Evolutionary conservation across 2,797 vertebrate species (phyloP).

Genomic region (Pseudochirops cupreus): DNA sequence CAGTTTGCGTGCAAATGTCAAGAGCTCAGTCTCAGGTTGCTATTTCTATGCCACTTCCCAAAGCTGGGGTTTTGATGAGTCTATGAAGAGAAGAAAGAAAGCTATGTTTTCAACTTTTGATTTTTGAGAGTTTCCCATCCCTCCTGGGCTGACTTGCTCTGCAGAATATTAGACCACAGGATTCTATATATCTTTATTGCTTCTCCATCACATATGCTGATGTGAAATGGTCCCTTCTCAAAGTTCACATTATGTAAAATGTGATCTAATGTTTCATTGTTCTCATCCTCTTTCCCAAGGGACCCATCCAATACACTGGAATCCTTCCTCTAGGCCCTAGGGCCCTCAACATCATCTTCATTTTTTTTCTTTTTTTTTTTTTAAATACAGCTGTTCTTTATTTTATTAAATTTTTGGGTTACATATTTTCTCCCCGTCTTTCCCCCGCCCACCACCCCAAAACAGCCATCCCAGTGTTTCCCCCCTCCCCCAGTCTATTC

Average conservation of each 20-base stretch:
- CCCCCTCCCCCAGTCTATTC: too few relatives aligned
- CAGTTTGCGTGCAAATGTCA: background rate
- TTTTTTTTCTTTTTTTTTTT: too few relatives aligned
- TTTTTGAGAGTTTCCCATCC: background rate
- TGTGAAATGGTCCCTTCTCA: background rate
- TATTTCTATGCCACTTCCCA: background rate
- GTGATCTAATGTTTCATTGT: background rate
- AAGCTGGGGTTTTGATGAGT: background rate
- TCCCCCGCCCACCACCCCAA: too few relatives aligned
- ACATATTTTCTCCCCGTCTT: too few relatives aligned
- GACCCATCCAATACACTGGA: background rate
- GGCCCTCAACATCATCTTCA: background rate
- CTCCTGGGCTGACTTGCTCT: background rate
- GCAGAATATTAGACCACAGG: background rate
- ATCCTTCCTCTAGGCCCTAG: background rate
- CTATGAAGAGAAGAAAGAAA: background rate
- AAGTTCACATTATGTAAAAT: background rate
- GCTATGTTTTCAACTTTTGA: background rate
- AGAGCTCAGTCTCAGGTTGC: background rate
- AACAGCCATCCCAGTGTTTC: too few relatives aligned
- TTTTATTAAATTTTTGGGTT: too few relatives aligned
- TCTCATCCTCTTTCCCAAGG: background rate
- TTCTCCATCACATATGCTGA: background rate
- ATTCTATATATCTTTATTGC: background rate
- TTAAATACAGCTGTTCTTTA: too few relatives aligned